Evolutionary conservation across 2,113 vertebrate species (phyloP), one percentile per base, ranked within the genome.

Genomic region (Bujurquina vittata): DNA sequence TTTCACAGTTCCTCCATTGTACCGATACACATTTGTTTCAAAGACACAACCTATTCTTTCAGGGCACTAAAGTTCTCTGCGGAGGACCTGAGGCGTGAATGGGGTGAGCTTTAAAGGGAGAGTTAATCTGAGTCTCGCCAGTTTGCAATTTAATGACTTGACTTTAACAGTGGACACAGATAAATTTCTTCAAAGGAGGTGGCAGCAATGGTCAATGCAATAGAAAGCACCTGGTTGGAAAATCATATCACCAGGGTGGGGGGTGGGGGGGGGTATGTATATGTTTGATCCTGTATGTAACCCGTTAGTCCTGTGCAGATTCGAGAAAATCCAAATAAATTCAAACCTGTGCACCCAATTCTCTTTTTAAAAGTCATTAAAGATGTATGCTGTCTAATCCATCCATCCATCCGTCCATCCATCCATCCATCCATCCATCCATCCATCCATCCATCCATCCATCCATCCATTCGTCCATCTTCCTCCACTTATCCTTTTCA

Each of bases 1-100:
- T 90, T 89, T 88, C 79, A 91, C 90, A 69, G 79, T 77, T 83
- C 59, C 57, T 49, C 61, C 62, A 87, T 88, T 92, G 84, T 81
- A 69, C 83, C 72, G 84, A 80, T 83, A 67, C 81, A 83, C 85
- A 85, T 92, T 91, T 91, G 84, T 90, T 93, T 88, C 84, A 88
- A 79, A 93, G 75, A 90, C 77, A 83, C 37, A 23, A 75, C 46
- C 55, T 33, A 77, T 88, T 84, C 83, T 87, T 86, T 46, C 43
- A 57, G 59, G 54, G 77, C 77, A 75, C 22, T 23, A 20, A 35
- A 40, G 49, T 18, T 73, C 79, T 84, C 69, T 76, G 78, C 72
- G 54, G 35, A 74, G 26, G 31, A 65, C 65, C 10, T 7, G 31
- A 23, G 77, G 72, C 77, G 52, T 10, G 69, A 79, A 86, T 57